These are phyloP conservation scores for Excalfactoria chinensis DNA, from an alignment of 2,113 vertebrate genomes.

Conservation along the genomic window DNA sequence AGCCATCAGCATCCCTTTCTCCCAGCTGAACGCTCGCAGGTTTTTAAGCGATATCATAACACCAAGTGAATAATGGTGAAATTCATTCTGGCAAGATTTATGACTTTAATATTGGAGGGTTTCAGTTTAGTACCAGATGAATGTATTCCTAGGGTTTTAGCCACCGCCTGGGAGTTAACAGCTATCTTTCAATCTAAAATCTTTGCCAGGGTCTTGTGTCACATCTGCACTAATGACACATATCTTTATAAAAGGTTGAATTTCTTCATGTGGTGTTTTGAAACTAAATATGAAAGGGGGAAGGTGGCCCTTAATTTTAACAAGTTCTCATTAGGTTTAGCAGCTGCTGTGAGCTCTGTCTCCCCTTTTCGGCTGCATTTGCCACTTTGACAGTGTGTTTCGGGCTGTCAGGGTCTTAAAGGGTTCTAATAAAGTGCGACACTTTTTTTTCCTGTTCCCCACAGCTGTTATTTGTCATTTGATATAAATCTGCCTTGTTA, in stretches of 20 bases:
- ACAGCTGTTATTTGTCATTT: conserved; percentile 63
- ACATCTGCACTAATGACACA: background rate
- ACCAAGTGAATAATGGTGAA: background rate
- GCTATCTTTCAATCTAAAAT: conserved; percentile 39
- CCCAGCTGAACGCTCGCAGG: background rate
- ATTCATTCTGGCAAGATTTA: background rate
- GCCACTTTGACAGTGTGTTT: conserved; percentile 14
- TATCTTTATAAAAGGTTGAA: conserved; percentile 9
- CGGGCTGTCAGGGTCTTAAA: conserved; percentile 38
- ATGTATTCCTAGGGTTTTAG: conserved; percentile 12
- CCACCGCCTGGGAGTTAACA: background rate
- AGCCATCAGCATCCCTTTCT: background rate
- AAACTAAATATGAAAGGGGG: conserved; percentile 34
- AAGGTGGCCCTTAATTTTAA: conserved; percentile 44
- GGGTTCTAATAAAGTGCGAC: conserved; percentile 48
- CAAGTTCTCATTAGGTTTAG: conserved; percentile 51
- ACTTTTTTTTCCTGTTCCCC: conserved; percentile 30
- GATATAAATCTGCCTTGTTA: conserved; percentile 23
- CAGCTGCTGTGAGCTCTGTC: conserved; percentile 48
- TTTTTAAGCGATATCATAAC: background rate
- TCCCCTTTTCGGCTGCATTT: conserved; percentile 21
- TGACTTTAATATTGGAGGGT: background rate
- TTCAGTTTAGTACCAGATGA: background rate
- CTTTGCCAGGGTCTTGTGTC: background rate
- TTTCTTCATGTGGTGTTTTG: conserved; percentile 31